Evolutionary conservation across 2,113 vertebrate species (phyloP).

Genomic region (Mystacornis crossleyi): DNA sequence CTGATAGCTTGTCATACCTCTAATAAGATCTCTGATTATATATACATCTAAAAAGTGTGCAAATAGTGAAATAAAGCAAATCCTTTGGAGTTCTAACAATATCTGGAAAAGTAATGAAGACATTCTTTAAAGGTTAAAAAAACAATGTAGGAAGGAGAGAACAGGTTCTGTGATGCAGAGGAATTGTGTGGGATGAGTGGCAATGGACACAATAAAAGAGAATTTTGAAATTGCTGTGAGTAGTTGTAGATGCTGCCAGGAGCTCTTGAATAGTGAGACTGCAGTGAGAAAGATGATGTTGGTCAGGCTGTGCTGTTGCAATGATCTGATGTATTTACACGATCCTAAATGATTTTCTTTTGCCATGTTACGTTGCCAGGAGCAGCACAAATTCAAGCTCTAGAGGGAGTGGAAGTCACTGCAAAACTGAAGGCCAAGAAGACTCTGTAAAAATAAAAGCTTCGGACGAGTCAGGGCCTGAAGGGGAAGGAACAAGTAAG

Average conservation of each 20-base stretch:
- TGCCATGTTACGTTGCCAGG: conserved; percentile 71
- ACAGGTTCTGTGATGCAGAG: background rate
- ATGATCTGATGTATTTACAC: background rate
- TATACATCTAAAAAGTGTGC: background rate
- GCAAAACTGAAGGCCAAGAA: conserved; percentile 76
- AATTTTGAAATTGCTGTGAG: background rate
- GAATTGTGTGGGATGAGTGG: background rate
- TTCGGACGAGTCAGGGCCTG: conserved; percentile 54
- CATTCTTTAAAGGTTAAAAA: background rate
- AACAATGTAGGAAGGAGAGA: background rate
- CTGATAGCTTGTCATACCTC: background rate
- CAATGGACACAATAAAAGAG: background rate
- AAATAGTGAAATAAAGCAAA: background rate
- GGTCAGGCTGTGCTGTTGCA: background rate
- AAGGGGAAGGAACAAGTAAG: conserved; percentile 72
- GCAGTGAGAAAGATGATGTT: background rate
- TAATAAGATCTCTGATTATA: background rate
- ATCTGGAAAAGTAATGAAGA: background rate
- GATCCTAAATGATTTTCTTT: background rate
- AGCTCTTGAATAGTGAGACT: background rate
- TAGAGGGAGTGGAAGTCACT: conserved; percentile 80
- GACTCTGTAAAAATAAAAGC: conserved; percentile 54
- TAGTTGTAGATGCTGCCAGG: background rate
- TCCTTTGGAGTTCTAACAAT: background rate
- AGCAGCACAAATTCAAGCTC: conserved; percentile 89